phyloP scores from a whole-genome alignment of 2,113 vertebrate species.

The Piaya cayana region DNA sequence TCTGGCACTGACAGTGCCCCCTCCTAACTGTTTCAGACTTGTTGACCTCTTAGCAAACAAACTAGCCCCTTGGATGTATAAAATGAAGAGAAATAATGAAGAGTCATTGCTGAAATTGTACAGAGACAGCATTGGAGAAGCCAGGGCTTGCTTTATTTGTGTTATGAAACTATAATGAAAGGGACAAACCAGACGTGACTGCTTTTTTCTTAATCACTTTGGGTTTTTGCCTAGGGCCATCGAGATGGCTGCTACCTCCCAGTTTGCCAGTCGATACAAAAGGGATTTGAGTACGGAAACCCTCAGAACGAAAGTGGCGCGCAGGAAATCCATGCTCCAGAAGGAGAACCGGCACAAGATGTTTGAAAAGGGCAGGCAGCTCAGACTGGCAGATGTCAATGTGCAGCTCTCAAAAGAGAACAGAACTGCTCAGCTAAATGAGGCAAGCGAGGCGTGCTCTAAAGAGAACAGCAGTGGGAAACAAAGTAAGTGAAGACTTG shows the following conservation, averaged over 20 bases:
- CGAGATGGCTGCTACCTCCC: conserved; percentile 70
- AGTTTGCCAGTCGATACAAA: conserved; percentile 79
- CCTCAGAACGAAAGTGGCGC: conserved; percentile 84
- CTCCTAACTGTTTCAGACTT: neutral
- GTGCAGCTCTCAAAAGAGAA: conserved; percentile 50
- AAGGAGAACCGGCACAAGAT: conserved; percentile 88
- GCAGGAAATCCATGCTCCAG: conserved; percentile 82
- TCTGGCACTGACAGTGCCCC: neutral
- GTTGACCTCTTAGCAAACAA: neutral
- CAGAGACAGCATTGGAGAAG: neutral
- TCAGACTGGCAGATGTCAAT: conserved; percentile 76
- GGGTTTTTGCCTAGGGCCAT: neutral
- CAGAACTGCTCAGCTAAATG: conserved; percentile 40
- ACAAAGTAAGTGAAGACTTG: conserved; percentile 62
- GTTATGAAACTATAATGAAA: neutral
- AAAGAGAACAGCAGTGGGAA: conserved; percentile 38
- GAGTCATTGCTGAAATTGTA: neutral
- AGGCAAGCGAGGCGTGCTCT: neutral
- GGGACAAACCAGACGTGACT: neutral
- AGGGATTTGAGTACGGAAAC: conserved; percentile 84
- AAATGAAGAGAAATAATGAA: neutral
- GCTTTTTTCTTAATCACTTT: neutral
- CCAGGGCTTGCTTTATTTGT: neutral
- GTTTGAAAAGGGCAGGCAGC: conserved; percentile 80
- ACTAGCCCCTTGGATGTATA: neutral